Percentiles rank a stretch among this genome's conserved stretches.
phyloP scores from a whole-genome alignment of 2,888 invertebrate species.

The Xylota segnis region DNA sequence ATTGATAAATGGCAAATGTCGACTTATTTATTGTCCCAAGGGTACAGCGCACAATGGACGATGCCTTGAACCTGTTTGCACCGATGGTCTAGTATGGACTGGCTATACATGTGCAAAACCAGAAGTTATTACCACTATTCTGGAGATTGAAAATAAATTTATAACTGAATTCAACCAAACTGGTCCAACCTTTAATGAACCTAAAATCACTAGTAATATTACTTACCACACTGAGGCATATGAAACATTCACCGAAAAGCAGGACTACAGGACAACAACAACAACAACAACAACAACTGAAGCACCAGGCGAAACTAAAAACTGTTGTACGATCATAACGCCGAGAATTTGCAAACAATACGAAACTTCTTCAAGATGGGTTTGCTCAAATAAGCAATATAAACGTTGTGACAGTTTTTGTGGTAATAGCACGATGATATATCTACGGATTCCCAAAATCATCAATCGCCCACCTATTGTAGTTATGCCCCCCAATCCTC shows the following conservation, averaged over 20 bases:
- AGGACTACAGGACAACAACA: background rate
- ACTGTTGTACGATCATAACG: conserved; percentile 71
- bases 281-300: conserved; percentile 6
- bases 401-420: conserved; percentile 70
- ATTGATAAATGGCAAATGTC: conserved; percentile 46
- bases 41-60: conserved; percentile 47
- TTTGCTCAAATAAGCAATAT: conserved; percentile 71
- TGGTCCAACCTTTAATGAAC: conserved; percentile 13
- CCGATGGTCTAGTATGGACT: conserved; percentile 61
- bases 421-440: conserved; percentile 34
- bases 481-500: conserved; percentile 65
- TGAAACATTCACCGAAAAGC: conserved; percentile 1
- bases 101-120: conserved; percentile 45
- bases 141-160: conserved; percentile 56
- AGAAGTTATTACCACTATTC: conserved; percentile 52
- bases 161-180: conserved; percentile 43
- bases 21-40: conserved; percentile 43
- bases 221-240: conserved; percentile 29
- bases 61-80: conserved; percentile 56
- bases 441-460: conserved; percentile 58
- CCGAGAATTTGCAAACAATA: conserved; percentile 72
- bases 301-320: conserved; percentile 8
- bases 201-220: conserved; percentile 19
- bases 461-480: conserved; percentile 36
- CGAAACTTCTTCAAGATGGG: conserved; percentile 56